Conservation (phyloP, 53 echinoderm and acorn worm genomes). For the Patiria pectinifera region DNA sequence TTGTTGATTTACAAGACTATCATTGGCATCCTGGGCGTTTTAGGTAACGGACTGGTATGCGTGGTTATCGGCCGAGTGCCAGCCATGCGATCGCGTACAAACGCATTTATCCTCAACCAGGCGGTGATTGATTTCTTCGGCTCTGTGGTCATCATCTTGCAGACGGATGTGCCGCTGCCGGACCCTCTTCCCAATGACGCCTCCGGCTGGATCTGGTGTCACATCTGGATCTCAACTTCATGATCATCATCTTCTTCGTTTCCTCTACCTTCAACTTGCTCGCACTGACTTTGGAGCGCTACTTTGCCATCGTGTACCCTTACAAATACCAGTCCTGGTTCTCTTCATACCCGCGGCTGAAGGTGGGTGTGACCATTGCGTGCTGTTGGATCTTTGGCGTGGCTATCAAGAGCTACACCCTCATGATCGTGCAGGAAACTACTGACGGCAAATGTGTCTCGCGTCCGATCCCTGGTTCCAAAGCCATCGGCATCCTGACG, state of each 20-base stretch:
- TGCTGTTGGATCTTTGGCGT: constrained; percentile 34
- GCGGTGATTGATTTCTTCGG: constrained; percentile 83
- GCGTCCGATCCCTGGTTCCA: constrained; percentile 11
- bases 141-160: constrained; percentile 38
- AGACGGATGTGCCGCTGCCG: background rate
- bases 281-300: constrained; percentile 36
- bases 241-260: constrained; percentile 10
- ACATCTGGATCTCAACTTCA: constrained; percentile 28
- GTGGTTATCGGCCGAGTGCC: constrained; percentile 68
- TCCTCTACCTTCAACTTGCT: constrained; percentile 44
- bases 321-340: constrained; percentile 28
- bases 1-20: constrained; percentile 30
- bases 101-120: constrained; percentile 86
- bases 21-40: constrained; percentile 62
- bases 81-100: constrained; percentile 70
- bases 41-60: constrained; percentile 82
- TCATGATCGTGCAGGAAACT: background rate
- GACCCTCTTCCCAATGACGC: background rate
- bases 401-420: background rate
- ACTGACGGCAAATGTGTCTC: constrained; percentile 15
- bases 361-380: background rate
- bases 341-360: constrained; percentile 20
- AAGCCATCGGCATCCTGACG: constrained; percentile 24
- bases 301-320: constrained; percentile 55
- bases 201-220: constrained; percentile 19